Percentiles rank a stretch among this genome's conserved stretches.
phyloP scores from a whole-genome alignment of 2,888 invertebrate genomes.

The Catocala sponsa region DNA sequence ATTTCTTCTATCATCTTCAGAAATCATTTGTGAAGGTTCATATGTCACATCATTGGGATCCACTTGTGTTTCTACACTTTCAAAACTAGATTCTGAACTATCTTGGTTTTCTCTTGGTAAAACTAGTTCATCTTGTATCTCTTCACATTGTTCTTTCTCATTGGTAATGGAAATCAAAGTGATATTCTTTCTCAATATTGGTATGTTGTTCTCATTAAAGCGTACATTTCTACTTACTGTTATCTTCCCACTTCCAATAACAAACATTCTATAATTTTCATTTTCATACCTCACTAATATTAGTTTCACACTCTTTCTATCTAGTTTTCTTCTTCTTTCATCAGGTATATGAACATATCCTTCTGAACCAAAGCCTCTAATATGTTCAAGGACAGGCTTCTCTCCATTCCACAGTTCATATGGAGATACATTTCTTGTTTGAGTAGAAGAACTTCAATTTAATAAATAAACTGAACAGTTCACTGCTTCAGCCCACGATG shows the following conservation, averaged over 20 bases:
- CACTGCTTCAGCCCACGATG: not conserved
- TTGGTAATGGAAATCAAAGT: not conserved
- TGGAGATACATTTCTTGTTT: not conserved
- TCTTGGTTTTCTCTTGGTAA: not conserved
- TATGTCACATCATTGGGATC: not conserved
- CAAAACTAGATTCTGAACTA: conserved; percentile 2
- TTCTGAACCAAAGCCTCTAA: no score
- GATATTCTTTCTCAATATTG: not conserved
- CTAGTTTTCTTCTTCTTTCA: not conserved
- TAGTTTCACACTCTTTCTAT: conserved; percentile 1
- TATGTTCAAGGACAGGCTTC: no score
- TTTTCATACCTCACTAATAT: conserved; percentile 2
- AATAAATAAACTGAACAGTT: not conserved
- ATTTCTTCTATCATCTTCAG: not conserved
- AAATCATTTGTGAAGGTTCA: not conserved
- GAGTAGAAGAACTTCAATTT: not conserved
- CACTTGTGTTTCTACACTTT: not conserved
- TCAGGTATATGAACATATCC: no score
- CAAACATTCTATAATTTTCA: conserved; percentile 3
- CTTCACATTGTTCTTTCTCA: not conserved
- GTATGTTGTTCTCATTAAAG: conserved; percentile 1
- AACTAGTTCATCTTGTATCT: not conserved
- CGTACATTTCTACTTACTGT: conserved; percentile 1
- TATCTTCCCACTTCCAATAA: conserved; percentile 1
- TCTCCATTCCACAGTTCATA: no score